phyloP scores from a whole-genome alignment of 2,888 invertebrate genomes.

The Pachymerium ferrugineum region DNA sequence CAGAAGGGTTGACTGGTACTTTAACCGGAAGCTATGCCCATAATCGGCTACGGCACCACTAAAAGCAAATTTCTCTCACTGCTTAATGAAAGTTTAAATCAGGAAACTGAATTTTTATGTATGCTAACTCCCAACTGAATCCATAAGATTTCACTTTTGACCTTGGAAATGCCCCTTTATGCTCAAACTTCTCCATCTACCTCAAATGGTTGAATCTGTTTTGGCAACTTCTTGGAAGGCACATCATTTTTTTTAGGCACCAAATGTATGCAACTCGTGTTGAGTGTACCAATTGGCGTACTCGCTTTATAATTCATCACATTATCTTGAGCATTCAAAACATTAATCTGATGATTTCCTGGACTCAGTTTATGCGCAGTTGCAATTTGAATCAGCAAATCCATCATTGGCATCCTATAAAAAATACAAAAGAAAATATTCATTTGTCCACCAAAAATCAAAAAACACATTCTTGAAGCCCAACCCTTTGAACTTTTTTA shows the following conservation, averaged over 20 bases:
- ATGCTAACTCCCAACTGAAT: no score
- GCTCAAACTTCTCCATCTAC: no score
- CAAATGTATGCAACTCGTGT: slow-evolving; percentile 52
- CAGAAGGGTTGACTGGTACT: no score
- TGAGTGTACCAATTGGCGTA: slow-evolving; percentile 62
- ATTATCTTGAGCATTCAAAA: slow-evolving; percentile 56
- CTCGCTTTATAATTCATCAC: slow-evolving; percentile 62
- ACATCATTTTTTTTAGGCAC: slow-evolving; percentile 48
- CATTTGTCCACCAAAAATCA: not conserved
- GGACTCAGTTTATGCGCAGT: slow-evolving; percentile 63
- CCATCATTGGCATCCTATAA: slow-evolving; percentile 71
- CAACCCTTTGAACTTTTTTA: not conserved
- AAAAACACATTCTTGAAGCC: not conserved
- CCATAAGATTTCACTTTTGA: no score
- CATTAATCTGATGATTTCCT: slow-evolving; percentile 60
- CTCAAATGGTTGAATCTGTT: slow-evolving; percentile 58
- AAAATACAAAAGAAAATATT: slow-evolving; percentile 23
- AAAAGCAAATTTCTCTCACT: no score
- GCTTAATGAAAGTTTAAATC: no score
- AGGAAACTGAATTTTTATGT: no score
- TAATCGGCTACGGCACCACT: no score
- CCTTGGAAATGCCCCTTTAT: no score
- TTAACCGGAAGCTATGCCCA: no score
- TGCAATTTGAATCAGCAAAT: slow-evolving; percentile 65
- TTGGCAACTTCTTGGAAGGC: slow-evolving; percentile 38